Base-by-base conservation (phyloP, 2,888 invertebrate genomes). In the Lycocerus yunnanus region DNA sequence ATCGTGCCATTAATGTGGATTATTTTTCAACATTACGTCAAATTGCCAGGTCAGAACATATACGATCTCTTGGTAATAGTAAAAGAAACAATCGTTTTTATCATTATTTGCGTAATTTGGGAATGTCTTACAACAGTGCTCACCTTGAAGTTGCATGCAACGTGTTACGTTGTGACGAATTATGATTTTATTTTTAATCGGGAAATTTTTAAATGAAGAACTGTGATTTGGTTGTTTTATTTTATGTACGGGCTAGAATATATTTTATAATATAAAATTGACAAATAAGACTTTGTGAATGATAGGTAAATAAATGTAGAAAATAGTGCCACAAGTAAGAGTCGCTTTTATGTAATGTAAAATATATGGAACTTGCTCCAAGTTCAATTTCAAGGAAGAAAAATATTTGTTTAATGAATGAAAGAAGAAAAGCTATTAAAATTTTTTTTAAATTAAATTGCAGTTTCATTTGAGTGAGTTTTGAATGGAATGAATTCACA, bases 1-100 rank as follows among this genome's bases (percentile, higher is more conserved):
- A 89, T 69, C 88, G 88, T 77, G 87, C 90, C 0, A 85, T 92
- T 6, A 87, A 90, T 0, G 79, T 92, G 69, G 95, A 95, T 86
- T 94, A 93, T 84, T 90, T 94, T 86, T 90, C 95, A 0, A 84
- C 88, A 0, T 88, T 94, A 78, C 89, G 95, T 27, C 86, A 89
- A 14, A 93, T 96, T 71, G 93, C 93, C 78, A 90, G 94, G 78
- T 88, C 90, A 60, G 95, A 95, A 84, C 90, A 90, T 79, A 82
- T 81, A 13, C 91, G 93, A 81, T 89, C 90, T 27, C 89, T 90
- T 66, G 85, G 83, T 20, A 91, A 89, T 80, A 87, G 84, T 1
- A 93, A 94, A 83, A 89, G 94, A 75, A 91, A 92, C 76, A 94
- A 93, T 82, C 89, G 95, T 72, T 95, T 93, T 86, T 93, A 92